Evolutionary conservation across 2,888 invertebrate genomes (phyloP).

Genomic region (Hirtodrosophila confusa): DNA sequence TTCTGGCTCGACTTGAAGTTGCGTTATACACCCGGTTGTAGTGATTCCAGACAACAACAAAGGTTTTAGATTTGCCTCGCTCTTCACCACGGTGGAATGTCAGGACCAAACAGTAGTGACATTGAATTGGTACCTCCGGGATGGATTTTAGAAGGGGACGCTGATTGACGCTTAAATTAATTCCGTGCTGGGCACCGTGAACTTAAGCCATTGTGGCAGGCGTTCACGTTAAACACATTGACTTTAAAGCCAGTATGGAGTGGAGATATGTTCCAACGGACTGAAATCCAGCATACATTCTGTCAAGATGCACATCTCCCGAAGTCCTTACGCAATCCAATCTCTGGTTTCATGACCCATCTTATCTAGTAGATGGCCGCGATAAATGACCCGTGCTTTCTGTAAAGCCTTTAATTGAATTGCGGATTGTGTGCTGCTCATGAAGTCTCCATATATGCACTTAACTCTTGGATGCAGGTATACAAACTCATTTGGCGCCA

Average conservation of each 20-base stretch:
- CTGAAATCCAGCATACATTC: conserved; percentile 11
- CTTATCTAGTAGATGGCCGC: background rate
- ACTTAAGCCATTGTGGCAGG: no score
- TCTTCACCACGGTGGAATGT: no score
- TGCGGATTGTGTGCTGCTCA: background rate
- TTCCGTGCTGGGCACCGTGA: no score
- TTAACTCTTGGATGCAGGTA: background rate
- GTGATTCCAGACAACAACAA: no score
- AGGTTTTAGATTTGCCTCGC: no score
- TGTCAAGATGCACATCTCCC: conserved; percentile 4
- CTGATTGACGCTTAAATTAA: no score
- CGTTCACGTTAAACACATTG: no score
- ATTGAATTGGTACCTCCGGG: no score
- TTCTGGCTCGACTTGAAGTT: no score
- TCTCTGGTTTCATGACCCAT: background rate
- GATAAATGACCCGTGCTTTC: background rate
- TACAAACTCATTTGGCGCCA: background rate
- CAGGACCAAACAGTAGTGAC: conserved; percentile 9
- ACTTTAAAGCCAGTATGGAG: background rate
- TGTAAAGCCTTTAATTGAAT: background rate
- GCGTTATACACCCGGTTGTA: no score
- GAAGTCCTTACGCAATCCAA: background rate
- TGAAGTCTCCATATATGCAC: background rate
- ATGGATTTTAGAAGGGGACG: no score
- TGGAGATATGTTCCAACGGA: conserved; percentile 15